Conservation (phyloP, 92 coral and sea anemone genomes). For the Heliopora coerulea region DNA sequence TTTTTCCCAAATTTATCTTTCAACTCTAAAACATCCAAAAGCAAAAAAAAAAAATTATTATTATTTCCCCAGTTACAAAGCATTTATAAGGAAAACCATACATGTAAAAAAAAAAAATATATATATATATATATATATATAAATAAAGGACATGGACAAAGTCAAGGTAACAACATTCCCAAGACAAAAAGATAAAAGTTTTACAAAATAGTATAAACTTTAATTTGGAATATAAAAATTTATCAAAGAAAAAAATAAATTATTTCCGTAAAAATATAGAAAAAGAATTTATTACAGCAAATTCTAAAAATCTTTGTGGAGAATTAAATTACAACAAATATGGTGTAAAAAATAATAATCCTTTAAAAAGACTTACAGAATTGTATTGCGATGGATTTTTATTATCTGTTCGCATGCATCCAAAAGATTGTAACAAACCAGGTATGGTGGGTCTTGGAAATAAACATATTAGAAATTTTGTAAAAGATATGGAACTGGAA, state of each 20-base stretch:
- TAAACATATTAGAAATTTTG: background rate
- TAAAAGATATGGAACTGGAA: background rate
- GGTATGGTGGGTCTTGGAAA: background rate
- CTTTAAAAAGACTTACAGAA: constrained; percentile 55
- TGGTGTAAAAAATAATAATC: background rate
- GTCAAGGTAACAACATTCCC: too few relatives aligned
- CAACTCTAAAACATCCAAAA: too few relatives aligned
- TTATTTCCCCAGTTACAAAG: too few relatives aligned
- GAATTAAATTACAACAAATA: background rate
- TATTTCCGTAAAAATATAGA: background rate
- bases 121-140: too few relatives aligned
- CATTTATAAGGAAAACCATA: too few relatives aligned
- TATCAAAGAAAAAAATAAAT: background rate
- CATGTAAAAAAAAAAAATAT: too few relatives aligned
- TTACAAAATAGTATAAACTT: too few relatives aligned
- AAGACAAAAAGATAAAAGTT: too few relatives aligned
- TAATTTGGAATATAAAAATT: too few relatives aligned
- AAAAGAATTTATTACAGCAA: background rate
- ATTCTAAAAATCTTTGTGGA: background rate
- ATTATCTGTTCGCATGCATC: background rate
- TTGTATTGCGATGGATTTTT: background rate
- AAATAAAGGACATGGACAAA: too few relatives aligned
- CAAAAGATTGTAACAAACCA: background rate
- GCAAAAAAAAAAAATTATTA: too few relatives aligned
- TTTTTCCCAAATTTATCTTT: too few relatives aligned